Percentiles rank a stretch among this genome's conserved stretches.
Evolutionary conservation across 2,888 invertebrate genomes (phyloP).

Genomic region (Penaeus monodon): DNA sequence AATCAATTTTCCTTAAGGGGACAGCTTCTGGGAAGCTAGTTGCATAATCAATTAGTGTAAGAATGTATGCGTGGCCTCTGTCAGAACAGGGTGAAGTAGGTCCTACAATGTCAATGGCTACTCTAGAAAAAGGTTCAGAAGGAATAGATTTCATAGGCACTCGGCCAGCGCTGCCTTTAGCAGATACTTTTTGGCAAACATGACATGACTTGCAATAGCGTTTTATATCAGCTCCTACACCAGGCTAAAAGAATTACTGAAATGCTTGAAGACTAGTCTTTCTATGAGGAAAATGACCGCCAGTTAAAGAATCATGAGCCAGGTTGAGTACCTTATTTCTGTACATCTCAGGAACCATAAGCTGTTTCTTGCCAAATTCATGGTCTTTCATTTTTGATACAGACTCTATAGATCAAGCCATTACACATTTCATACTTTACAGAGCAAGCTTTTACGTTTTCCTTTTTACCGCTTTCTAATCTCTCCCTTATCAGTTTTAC

Average conservation of each 20-base stretch:
- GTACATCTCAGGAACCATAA: neutral
- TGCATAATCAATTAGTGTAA: constrained; percentile 21
- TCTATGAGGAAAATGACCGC: too few species aligned
- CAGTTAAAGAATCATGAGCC: too few species aligned
- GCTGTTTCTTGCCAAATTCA: neutral
- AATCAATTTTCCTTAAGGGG: neutral
- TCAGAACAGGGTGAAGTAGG: constrained; percentile 10
- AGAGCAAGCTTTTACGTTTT: too few species aligned
- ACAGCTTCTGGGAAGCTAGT: constrained; percentile 33
- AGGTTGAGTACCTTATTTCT: too few species aligned
- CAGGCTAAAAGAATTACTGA: too few species aligned
- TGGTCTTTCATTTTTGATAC: too few species aligned
- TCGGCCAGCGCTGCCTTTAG: neutral
- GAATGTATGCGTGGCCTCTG: neutral
- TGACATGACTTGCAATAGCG: neutral
- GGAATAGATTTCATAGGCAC: constrained; percentile 20
- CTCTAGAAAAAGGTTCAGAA: constrained; percentile 6
- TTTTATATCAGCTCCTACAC: too few species aligned
- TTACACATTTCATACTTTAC: too few species aligned
- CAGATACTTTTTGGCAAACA: neutral
- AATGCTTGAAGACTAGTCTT: too few species aligned
- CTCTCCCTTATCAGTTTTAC: too few species aligned
- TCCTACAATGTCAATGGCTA: constrained; percentile 22
- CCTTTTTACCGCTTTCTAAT: too few species aligned
- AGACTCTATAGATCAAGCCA: too few species aligned